Percentiles rank a stretch among this genome's conserved stretches.
Conservation (phyloP, 2,797 vertebrate species). For the Melanotaenia pygmaea region DNA sequence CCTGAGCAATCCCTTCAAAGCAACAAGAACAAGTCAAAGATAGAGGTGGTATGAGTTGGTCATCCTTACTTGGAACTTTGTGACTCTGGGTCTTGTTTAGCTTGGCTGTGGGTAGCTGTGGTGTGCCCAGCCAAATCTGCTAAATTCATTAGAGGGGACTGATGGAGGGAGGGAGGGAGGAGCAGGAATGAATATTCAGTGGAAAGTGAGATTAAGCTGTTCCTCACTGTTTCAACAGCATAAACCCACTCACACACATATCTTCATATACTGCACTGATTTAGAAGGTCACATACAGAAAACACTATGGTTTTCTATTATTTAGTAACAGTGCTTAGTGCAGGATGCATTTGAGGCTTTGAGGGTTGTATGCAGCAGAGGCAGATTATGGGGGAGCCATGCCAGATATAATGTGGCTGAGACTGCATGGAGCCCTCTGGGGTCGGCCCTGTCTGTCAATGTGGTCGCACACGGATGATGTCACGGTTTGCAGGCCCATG, state of each 20-base stretch:
- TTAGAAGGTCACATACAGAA: conserved; percentile 61
- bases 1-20: conserved; percentile 65
- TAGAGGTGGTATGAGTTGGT: conserved; percentile 43
- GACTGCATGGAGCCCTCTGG: conserved; percentile 76
- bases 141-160: conserved; percentile 75
- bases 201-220: conserved; percentile 58
- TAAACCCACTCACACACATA: conserved; percentile 48
- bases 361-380: conserved; percentile 68
- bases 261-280: conserved; percentile 27
- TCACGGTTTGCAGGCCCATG: conserved; percentile 58
- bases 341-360: conserved; percentile 77
- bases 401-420: conserved; percentile 80
- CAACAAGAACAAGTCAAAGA: conserved; percentile 53
- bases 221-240: conserved; percentile 42
- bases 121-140: conserved; percentile 75
- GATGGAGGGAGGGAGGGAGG: conserved; percentile 40
- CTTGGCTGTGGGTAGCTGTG: conserved; percentile 71
- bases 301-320: conserved; percentile 62
- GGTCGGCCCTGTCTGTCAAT: conserved; percentile 65
- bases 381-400: conserved; percentile 81
- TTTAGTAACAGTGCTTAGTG: conserved; percentile 61
- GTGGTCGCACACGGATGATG: conserved; percentile 76
- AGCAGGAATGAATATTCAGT: conserved; percentile 50
- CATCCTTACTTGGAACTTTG: conserved; percentile 54
- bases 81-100: conserved; percentile 78